Conservation (phyloP, 2,797 vertebrate genomes). For the Tragelaphus oryx region DNA sequence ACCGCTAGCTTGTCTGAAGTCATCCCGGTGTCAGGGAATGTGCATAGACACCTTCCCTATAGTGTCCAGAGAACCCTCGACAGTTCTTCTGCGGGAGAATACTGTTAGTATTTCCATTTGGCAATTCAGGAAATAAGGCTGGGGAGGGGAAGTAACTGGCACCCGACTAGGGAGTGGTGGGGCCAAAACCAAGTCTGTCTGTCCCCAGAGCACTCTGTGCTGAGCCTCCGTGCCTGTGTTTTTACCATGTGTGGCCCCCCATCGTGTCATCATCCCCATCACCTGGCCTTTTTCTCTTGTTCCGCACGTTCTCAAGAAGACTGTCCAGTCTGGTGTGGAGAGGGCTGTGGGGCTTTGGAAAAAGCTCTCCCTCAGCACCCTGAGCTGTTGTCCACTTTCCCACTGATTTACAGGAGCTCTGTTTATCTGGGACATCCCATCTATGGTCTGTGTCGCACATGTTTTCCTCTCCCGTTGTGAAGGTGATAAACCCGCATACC, state of each 20-base stretch:
- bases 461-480: neutral
- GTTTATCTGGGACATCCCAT: neutral
- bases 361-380: neutral
- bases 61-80: neutral
- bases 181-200: neutral
- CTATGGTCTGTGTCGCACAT: neutral
- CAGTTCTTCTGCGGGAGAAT: fast-evolving
- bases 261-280: fast-evolving
- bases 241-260: neutral
- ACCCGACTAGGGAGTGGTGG: neutral
- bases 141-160: neutral
- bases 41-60: neutral
- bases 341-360: neutral
- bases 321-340: neutral
- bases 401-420: neutral
- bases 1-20: neutral
- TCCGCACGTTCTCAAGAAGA: neutral
- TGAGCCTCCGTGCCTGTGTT: fast-evolving
- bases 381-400: neutral
- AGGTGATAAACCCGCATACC: neutral
- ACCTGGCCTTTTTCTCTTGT: neutral
- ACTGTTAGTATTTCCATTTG: neutral
- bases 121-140: neutral
- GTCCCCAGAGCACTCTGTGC: neutral
- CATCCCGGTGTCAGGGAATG: neutral